Evolutionary conservation across 2,888 invertebrate genomes (phyloP).

Genomic region (Idaea dimidiata): DNA sequence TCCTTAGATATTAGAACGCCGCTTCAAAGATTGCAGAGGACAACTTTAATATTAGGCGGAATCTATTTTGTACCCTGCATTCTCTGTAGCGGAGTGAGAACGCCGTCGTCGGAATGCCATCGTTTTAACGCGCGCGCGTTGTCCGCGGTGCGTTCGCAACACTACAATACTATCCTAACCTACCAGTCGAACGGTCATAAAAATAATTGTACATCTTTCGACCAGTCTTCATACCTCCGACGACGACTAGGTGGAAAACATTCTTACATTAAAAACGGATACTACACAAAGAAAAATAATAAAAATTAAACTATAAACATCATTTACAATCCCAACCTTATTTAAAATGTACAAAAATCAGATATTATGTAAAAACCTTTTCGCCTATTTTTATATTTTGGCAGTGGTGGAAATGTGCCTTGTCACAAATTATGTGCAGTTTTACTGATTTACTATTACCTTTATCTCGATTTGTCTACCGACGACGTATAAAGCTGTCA

Average conservation of each 20-base stretch:
- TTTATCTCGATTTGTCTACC: slow-evolving; percentile 60
- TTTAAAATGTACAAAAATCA: slow-evolving; percentile 72
- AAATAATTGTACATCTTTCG: slow-evolving; percentile 33
- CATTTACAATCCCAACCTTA: slow-evolving; percentile 76
- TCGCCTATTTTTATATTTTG: slow-evolving; percentile 67
- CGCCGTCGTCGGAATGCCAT: slow-evolving; percentile 36
- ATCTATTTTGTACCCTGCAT: slow-evolving; percentile 72
- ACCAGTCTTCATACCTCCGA: slow-evolving; percentile 35
- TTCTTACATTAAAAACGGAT: slow-evolving; percentile 59
- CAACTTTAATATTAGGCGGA: slow-evolving; percentile 79
- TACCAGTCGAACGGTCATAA: slow-evolving; percentile 33
- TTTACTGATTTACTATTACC: slow-evolving; percentile 44
- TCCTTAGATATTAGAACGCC: slow-evolving; percentile 54
- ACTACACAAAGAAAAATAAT: slow-evolving; percentile 69
- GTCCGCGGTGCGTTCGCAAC: slow-evolving; percentile 5
- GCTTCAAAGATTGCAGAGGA: slow-evolving; percentile 75
- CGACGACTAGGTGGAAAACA: slow-evolving; percentile 56
- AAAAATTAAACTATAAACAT: slow-evolving; percentile 77
- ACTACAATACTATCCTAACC: slow-evolving; percentile 13
- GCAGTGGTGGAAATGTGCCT: slow-evolving; percentile 82
- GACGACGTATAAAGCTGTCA: slow-evolving; percentile 75
- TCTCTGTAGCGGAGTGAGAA: slow-evolving; percentile 64
- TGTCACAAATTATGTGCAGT: slow-evolving; percentile 68
- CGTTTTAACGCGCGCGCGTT: slow-evolving; percentile 12
- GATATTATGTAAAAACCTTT: slow-evolving; percentile 55